Percentiles rank a stretch among this genome's conserved stretches.
Evolutionary conservation across 2,113 vertebrate genomes (phyloP).

Genomic region (Tretioscincus oriximinensis): DNA sequence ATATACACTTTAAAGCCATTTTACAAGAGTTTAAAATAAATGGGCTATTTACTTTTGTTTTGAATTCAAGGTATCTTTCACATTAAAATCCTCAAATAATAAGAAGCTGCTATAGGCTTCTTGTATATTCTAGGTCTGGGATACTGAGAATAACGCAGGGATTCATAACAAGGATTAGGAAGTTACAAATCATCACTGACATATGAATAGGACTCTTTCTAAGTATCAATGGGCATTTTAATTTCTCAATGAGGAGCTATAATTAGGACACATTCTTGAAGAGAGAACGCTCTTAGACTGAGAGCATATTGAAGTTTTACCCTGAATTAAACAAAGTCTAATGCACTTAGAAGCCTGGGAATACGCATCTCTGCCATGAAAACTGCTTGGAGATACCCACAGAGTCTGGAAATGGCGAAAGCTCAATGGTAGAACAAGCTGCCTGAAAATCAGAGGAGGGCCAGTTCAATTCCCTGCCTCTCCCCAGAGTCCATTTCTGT

Average conservation of each 20-base stretch:
- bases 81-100: conserved; percentile 37
- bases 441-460: no score
- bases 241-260: conserved; percentile 66
- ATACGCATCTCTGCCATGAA: no score
- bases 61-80: background rate
- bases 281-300: conserved; percentile 29
- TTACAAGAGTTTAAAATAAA: conserved; percentile 32
- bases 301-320: conserved; percentile 41
- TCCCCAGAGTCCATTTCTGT: no score
- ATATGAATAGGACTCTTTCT: conserved; percentile 65
- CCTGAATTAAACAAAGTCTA: conserved; percentile 34
- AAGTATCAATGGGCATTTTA: conserved; percentile 57
- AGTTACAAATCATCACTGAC: conserved; percentile 65
- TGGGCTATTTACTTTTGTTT: no score
- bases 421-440: no score
- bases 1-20: background rate
- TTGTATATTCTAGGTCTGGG: conserved; percentile 41
- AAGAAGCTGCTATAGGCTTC: conserved; percentile 34
- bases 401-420: no score
- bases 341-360: background rate
- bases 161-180: conserved; percentile 65
- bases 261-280: conserved; percentile 61
- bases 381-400: no score
- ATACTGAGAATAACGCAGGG: conserved; percentile 61
- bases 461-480: no score